Conservation (phyloP, 2,797 vertebrate genomes). For the Sebastolobus altivelis region DNA sequence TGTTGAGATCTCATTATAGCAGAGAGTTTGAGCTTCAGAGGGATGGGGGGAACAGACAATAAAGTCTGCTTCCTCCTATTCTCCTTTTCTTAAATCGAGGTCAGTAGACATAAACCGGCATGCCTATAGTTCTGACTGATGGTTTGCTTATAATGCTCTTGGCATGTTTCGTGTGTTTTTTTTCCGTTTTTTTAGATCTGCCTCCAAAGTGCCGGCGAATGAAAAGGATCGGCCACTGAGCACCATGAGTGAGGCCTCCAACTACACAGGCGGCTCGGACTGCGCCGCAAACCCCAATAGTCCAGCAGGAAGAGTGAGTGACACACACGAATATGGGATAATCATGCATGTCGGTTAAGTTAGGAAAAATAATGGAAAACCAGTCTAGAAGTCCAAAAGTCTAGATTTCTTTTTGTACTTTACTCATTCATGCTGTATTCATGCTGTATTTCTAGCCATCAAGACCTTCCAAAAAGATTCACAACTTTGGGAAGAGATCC, state of each 20-base stretch:
- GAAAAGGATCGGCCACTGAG: slow-evolving; percentile 92
- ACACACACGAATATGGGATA: slow-evolving; percentile 8
- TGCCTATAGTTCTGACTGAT: slow-evolving; percentile 39
- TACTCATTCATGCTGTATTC: slow-evolving; percentile 45
- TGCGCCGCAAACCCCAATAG: slow-evolving; percentile 88
- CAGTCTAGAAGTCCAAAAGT: background rate
- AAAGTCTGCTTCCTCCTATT: slow-evolving; percentile 31
- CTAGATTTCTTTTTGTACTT: background rate
- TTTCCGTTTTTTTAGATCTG: slow-evolving; percentile 87
- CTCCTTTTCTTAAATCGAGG: slow-evolving; percentile 23
- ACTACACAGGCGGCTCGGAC: slow-evolving; percentile 89
- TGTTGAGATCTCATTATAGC: slow-evolving; percentile 73
- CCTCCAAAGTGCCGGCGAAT: slow-evolving; percentile 89
- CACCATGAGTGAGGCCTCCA: slow-evolving; percentile 93
- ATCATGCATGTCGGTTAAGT: background rate
- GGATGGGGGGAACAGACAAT: slow-evolving; percentile 35
- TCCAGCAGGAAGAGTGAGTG: slow-evolving; percentile 92
- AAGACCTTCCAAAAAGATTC: slow-evolving; percentile 94
- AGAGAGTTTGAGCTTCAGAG: slow-evolving; percentile 55
- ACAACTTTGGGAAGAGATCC: slow-evolving; percentile 98
- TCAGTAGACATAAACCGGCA: slow-evolving; percentile 32
- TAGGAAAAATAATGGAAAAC: slow-evolving; percentile 5
- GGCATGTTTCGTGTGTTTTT: slow-evolving; percentile 62
- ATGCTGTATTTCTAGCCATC: slow-evolving; percentile 87
- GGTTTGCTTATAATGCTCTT: slow-evolving; percentile 37